These are phyloP conservation scores for Chromobotia macracanthus DNA, from an alignment of 2,797 vertebrate species.

Conservation along the genomic window DNA sequence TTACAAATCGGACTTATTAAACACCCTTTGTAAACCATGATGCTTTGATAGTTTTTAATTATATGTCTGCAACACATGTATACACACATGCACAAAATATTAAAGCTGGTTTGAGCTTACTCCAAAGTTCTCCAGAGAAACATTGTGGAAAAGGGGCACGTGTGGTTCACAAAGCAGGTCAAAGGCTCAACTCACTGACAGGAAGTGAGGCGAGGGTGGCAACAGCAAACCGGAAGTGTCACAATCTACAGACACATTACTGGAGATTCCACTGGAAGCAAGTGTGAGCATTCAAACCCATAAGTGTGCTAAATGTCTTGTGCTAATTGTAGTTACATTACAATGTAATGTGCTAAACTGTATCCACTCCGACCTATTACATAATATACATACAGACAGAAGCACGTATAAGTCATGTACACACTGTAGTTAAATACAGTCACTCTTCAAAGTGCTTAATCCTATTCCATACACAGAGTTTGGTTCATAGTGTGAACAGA, in stretches of 20 bases:
- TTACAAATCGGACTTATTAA: constrained; percentile 65
- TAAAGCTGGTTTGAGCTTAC: constrained; percentile 76
- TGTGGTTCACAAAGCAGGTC: constrained; percentile 84
- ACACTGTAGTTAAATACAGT: no score
- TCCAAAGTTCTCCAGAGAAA: constrained; percentile 73
- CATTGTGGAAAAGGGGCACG: constrained; percentile 72
- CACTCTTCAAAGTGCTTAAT: neutral
- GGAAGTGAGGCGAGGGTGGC: constrained; percentile 64
- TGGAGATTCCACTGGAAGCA: neutral
- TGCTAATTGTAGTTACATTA: no score
- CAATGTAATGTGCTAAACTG: no score
- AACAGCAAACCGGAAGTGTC: neutral
- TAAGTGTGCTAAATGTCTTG: neutral
- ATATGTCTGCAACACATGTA: constrained; percentile 79
- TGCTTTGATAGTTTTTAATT: constrained; percentile 61
- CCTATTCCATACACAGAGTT: neutral
- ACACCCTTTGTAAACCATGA: constrained; percentile 76
- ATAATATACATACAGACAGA: neutral
- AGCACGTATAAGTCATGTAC: neutral
- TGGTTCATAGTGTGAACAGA: neutral
- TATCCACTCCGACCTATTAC: neutral
- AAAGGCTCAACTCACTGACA: constrained; percentile 80
- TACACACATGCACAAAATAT: constrained; percentile 12
- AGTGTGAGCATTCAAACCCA: neutral
- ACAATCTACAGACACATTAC: constrained; percentile 12